These are phyloP conservation scores for Phaedon cochleariae DNA, from an alignment of 2,888 invertebrate species.

Conservation along the genomic window DNA sequence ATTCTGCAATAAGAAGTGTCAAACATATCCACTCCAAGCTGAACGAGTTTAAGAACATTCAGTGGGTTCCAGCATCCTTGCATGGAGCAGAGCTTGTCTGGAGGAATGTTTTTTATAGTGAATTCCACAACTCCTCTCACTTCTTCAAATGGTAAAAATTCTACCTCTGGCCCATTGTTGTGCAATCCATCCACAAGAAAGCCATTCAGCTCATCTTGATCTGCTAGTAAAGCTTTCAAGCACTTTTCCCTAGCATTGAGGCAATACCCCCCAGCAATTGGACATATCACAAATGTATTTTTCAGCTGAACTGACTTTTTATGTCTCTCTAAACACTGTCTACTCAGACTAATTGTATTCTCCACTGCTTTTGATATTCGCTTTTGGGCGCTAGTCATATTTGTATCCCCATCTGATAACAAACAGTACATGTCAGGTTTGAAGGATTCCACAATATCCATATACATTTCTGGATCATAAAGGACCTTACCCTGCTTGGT, in stretches of 20 bases:
- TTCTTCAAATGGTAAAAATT: conserved; percentile 65
- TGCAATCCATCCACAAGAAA: conserved; percentile 86
- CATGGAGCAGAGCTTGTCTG: conserved; percentile 74
- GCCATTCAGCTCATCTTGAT: conserved; percentile 70
- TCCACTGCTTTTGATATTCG: conserved; percentile 76
- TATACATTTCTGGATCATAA: conserved; percentile 73
- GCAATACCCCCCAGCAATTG: conserved; percentile 74
- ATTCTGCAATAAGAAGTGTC: conserved; percentile 85
- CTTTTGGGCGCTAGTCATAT: conserved; percentile 73
- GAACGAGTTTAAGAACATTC: conserved; percentile 75
- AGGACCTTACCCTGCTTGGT: conserved; percentile 78
- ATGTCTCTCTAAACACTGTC: conserved; percentile 74
- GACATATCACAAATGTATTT: conserved; percentile 68
- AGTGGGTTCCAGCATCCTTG: conserved; percentile 84
- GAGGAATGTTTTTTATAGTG: conserved; percentile 69
- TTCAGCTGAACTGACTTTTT: conserved; percentile 66
- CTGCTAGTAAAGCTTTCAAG: conserved; percentile 68
- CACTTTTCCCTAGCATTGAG: conserved; percentile 71
- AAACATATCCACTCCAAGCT: conserved; percentile 85
- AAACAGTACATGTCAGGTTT: conserved; percentile 85
- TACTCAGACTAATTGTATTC: conserved; percentile 73
- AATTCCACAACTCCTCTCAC: conserved; percentile 70
- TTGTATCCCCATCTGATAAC: conserved; percentile 81
- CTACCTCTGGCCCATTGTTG: conserved; percentile 72
- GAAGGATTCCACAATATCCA: conserved; percentile 79